Evolutionary conservation across 2,113 vertebrate genomes (phyloP).

Genomic region (Sminthopsis crassicaudata): DNA sequence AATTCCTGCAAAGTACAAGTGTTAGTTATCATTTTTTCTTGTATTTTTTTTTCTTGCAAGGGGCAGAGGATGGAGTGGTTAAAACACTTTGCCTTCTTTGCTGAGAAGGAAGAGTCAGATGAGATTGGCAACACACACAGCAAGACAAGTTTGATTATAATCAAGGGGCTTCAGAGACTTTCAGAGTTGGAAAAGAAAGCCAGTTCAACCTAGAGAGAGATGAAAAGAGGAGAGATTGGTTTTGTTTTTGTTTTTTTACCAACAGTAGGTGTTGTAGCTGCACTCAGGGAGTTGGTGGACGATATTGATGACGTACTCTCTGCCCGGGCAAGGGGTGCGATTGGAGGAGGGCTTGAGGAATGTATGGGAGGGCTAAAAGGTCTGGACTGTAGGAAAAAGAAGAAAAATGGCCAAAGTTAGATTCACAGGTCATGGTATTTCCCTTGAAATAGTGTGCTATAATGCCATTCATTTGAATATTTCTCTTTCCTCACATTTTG

Average conservation of each 20-base stretch:
- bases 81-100: conserved; percentile 49
- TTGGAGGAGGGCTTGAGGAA: conserved; percentile 95
- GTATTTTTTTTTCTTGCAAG: neutral
- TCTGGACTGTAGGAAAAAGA: conserved; percentile 88
- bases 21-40: neutral
- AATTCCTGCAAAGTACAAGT: conserved; percentile 5
- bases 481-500: neutral
- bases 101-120: conserved; percentile 70
- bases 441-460: neutral
- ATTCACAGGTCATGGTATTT: fast-evolving
- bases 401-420: conserved; percentile 76
- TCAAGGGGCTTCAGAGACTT: conserved; percentile 38
- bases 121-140: conserved; percentile 63
- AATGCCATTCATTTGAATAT: neutral
- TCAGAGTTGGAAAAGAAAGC: conserved; percentile 50
- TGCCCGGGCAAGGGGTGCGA: conserved; percentile 95
- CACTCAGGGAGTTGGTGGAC: conserved; percentile 95
- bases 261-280: conserved; percentile 97
- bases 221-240: conserved; percentile 69
- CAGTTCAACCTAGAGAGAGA: conserved; percentile 65
- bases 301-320: conserved; percentile 99
- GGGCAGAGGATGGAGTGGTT: neutral
- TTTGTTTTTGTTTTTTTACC: conserved; percentile 84
- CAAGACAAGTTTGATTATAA: conserved; percentile 60
- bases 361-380: conserved; percentile 96